These are phyloP conservation scores for Xanthia togata DNA, from an alignment of 2,888 invertebrate genomes.

Conservation along the genomic window DNA sequence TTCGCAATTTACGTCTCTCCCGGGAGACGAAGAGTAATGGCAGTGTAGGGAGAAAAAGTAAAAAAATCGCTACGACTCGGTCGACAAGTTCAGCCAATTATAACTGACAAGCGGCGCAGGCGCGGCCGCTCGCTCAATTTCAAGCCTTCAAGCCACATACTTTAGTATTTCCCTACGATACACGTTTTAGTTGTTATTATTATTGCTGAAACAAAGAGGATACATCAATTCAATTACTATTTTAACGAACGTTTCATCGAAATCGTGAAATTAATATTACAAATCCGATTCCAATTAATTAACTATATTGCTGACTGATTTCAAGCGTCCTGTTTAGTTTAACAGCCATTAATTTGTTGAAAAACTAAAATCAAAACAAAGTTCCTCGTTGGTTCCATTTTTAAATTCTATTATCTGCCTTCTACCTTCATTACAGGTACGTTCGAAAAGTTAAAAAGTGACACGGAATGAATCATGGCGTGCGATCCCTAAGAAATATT, in stretches of 20 bases:
- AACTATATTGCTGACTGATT: slow-evolving; percentile 34
- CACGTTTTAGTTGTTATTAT: slow-evolving; percentile 54
- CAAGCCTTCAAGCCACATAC: slow-evolving; percentile 78
- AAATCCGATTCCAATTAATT: slow-evolving; percentile 27
- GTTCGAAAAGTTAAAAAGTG: slow-evolving; percentile 88
- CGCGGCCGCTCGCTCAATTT: slow-evolving; percentile 85
- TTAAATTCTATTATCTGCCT: slow-evolving; percentile 83
- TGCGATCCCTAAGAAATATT: slow-evolving; percentile 90
- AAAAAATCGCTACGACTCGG: slow-evolving; percentile 84
- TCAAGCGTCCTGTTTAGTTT: slow-evolving; percentile 24
- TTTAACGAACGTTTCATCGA: slow-evolving; percentile 61
- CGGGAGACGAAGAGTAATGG: slow-evolving; percentile 90
- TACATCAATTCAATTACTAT: slow-evolving; percentile 61
- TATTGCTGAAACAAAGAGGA: slow-evolving; percentile 50
- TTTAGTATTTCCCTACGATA: slow-evolving; percentile 68
- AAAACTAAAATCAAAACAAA: slow-evolving; percentile 52
- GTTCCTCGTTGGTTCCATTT: slow-evolving; percentile 65
- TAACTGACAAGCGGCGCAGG: slow-evolving; percentile 88
- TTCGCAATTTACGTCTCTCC: slow-evolving; percentile 89
- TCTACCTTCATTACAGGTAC: slow-evolving; percentile 87
- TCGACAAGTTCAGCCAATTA: slow-evolving; percentile 91
- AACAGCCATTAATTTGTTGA: slow-evolving; percentile 47
- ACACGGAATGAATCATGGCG: slow-evolving; percentile 89
- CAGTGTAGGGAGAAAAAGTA: slow-evolving; percentile 83
- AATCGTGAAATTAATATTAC: slow-evolving; percentile 22